phyloP scores from a whole-genome alignment of 2,888 invertebrate genomes.

The Lasioglossum morio region DNA sequence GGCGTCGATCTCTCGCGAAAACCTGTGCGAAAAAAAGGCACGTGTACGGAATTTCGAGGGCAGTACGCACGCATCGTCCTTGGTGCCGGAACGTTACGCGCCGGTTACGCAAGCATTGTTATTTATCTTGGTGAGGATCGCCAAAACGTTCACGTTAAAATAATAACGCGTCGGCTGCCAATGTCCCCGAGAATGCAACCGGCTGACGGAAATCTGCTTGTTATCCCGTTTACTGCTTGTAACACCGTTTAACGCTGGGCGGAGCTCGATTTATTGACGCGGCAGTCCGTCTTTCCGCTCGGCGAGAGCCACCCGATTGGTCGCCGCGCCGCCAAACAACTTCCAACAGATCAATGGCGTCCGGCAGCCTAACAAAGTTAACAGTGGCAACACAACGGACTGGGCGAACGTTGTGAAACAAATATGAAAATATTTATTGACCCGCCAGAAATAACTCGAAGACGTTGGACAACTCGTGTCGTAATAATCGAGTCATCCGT shows the following conservation, averaged over 20 bases:
- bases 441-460: neutral
- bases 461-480: neutral
- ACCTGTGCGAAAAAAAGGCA: slow-evolving; percentile 9
- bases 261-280: slow-evolving; percentile 48
- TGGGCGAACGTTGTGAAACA: neutral
- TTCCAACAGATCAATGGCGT: slow-evolving; percentile 9
- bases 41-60: slow-evolving; percentile 27
- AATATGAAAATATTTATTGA: slow-evolving; percentile 7
- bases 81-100: slow-evolving; percentile 62
- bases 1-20: neutral
- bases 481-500: neutral
- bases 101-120: slow-evolving; percentile 77
- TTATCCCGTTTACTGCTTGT: slow-evolving; percentile 57
- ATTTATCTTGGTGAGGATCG: slow-evolving; percentile 79
- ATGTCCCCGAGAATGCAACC: slow-evolving; percentile 71
- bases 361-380: neutral
- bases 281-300: neutral
- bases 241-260: slow-evolving; percentile 51
- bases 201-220: slow-evolving; percentile 66
- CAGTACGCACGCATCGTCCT: slow-evolving; percentile 47
- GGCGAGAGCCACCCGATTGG: neutral
- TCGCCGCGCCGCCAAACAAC: neutral
- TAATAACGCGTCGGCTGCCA: slow-evolving; percentile 78
- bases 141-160: slow-evolving; percentile 77
- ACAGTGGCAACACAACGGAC: neutral